These are phyloP conservation scores for Ericerus pela DNA, from an alignment of 1,140 invertebrate species.

Conservation along the genomic window DNA sequence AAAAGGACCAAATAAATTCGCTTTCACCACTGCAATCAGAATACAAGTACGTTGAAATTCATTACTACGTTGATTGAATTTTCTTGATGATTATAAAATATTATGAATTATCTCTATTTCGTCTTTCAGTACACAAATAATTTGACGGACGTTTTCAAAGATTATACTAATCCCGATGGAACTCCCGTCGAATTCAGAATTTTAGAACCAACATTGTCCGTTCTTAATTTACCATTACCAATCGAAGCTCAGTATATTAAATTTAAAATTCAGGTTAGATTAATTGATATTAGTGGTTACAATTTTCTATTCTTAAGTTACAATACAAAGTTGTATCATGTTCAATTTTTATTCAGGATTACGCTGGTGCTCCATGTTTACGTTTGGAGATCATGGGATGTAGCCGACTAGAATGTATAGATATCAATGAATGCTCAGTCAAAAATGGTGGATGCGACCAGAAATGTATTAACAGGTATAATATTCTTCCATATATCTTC, in stretches of 20 bases:
- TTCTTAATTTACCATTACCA: constrained; percentile 74
- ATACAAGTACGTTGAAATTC: constrained; percentile 38
- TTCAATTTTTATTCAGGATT: constrained; percentile 40
- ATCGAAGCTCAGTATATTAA: constrained; percentile 81
- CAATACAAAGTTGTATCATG: background rate
- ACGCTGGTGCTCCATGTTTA: constrained; percentile 70
- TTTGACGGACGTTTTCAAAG: constrained; percentile 72
- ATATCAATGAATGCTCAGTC: constrained; percentile 79
- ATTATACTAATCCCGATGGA: constrained; percentile 80
- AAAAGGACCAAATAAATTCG: constrained; percentile 56
- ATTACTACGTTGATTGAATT: background rate
- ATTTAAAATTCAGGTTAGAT: constrained; percentile 55
- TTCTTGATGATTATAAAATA: background rate
- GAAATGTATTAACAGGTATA: constrained; percentile 71
- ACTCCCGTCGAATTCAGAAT: constrained; percentile 85
- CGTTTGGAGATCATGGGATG: constrained; percentile 89
- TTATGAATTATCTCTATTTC: background rate
- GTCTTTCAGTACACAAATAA: constrained; percentile 62
- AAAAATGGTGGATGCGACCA: constrained; percentile 90
- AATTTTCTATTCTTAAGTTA: constrained; percentile 1
- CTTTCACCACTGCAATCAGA: constrained; percentile 73
- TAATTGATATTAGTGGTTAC: background rate
- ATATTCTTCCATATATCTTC: constrained; percentile 10
- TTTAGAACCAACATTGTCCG: constrained; percentile 68
- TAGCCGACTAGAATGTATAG: constrained; percentile 72